A percentile compares a stretch with the other conserved stretches of the same genome.
Evolutionary conservation across 2,888 invertebrate species (phyloP).

Genomic region (Rotaria socialis): DNA sequence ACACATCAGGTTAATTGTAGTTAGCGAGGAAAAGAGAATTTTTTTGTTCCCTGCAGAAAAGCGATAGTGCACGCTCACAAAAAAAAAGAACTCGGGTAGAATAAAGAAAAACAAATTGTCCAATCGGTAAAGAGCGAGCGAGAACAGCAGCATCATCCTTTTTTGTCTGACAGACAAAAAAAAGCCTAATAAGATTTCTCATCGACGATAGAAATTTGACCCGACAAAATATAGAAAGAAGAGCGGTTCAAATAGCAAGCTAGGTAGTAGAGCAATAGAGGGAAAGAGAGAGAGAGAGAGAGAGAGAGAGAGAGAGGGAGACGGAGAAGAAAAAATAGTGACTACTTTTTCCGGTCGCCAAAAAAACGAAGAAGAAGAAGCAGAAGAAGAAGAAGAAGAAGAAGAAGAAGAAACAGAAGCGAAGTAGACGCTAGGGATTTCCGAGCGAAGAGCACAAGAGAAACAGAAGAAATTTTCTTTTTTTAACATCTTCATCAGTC

Average conservation of each 20-base stretch:
- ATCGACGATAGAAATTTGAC: neutral
- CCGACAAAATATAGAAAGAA: neutral
- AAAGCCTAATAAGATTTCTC: neutral
- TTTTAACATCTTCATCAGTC: constrained; percentile 1
- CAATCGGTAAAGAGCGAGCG: neutral
- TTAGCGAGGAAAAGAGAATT: neutral
- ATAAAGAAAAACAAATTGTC: constrained; percentile 13
- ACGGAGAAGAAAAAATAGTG: neutral
- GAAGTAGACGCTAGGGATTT: constrained; percentile 6
- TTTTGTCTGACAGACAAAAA: neutral
- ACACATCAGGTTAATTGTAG: constrained; percentile 13
- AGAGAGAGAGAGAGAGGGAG: neutral
- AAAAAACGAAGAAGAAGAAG: constrained; percentile 1
- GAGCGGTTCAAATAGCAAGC: neutral
- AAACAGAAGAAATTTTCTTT: neutral
- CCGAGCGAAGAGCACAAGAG: neutral
- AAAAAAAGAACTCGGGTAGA: neutral
- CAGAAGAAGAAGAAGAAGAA: neutral
- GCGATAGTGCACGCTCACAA: neutral
- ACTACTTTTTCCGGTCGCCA: constrained; percentile 14
- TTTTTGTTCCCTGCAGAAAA: neutral
- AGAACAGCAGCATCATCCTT: neutral
- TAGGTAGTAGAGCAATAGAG: neutral
- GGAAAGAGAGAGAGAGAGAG: neutral
- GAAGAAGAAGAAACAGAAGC: neutral